Evolutionary conservation across 2,797 vertebrate species (phyloP).

Genomic region (Acridotheres tristis): DNA sequence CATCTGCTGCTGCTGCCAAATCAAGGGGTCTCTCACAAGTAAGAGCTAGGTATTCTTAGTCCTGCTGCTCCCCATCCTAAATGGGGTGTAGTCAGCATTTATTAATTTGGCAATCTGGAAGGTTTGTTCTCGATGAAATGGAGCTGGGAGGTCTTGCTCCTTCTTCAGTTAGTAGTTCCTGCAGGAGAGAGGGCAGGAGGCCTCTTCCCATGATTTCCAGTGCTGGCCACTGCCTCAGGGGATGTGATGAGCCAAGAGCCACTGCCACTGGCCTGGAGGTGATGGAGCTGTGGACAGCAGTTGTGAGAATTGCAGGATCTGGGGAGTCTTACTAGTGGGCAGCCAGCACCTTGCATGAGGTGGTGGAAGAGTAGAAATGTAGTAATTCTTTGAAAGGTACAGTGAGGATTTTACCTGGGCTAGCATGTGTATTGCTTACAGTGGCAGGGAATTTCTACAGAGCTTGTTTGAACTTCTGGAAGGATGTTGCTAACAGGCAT

Average conservation of each 20-base stretch:
- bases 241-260: background rate
- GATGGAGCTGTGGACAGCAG: background rate
- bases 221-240: background rate
- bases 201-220: background rate
- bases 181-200: background rate
- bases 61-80: background rate
- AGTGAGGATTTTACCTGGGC: background rate
- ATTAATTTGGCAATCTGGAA: background rate
- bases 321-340: fast-evolving
- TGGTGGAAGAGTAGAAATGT: background rate
- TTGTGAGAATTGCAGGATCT: fast-evolving
- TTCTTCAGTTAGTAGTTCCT: background rate
- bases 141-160: background rate
- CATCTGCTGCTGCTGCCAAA: background rate
- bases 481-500: background rate
- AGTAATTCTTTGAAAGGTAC: background rate
- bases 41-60: background rate
- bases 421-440: background rate
- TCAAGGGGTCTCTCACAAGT: background rate
- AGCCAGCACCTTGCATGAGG: background rate
- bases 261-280: fast-evolving
- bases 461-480: background rate
- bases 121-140: background rate
- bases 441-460: background rate
- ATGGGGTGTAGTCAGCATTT: background rate